Base-by-base conservation (phyloP, 2,888 invertebrate species). In the Melanophora roralis region DNA sequence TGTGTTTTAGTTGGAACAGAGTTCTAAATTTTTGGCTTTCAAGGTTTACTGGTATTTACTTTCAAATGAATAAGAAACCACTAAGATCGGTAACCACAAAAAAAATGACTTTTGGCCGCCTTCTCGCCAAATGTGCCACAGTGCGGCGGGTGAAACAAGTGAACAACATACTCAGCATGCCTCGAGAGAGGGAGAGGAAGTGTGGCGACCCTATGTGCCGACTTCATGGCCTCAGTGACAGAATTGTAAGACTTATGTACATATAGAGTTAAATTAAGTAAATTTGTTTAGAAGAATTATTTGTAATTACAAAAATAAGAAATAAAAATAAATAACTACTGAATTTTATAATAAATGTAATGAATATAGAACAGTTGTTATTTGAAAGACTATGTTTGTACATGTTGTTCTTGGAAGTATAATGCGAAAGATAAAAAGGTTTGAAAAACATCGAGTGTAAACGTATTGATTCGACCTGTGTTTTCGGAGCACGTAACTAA, bases 181-280 rank as follows among this genome's bases (percentile, higher is more conserved):
- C 34, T 68, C 80, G 3, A 62, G 80, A 2, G 80, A 76, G 7
- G 80, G 80, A 16, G 80, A 80, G 40, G 90, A 89, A 76, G 95
- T 95, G n/a, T 95, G 95, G 95, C 92, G 95, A 89, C 95, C 95
- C 71, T 95, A 78, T 78, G 78, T 71, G 38, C 80, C 67, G 19
- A 60, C 74, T n/a, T 78, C 78, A 23, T 81, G 81, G 78, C 78
- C 78, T 62, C 78, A 78, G 77, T 77, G 77, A 77, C 78, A 71
- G 78, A 81, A 69, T 77, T 76, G 76, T 76, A 80, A 80, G 80
- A 80, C 80, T 80, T 80, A 62, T 76, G 80, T 80, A 76, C 80
- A 80, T 80, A 80, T 80, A 72, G 76, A 80, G 45, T 76, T 80
- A 76, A 80, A 76, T 59, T 76, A 80, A 76, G 64, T 34, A 19